phyloP scores from a whole-genome alignment of 2,797 vertebrate species.

The Esox lucius region DNA sequence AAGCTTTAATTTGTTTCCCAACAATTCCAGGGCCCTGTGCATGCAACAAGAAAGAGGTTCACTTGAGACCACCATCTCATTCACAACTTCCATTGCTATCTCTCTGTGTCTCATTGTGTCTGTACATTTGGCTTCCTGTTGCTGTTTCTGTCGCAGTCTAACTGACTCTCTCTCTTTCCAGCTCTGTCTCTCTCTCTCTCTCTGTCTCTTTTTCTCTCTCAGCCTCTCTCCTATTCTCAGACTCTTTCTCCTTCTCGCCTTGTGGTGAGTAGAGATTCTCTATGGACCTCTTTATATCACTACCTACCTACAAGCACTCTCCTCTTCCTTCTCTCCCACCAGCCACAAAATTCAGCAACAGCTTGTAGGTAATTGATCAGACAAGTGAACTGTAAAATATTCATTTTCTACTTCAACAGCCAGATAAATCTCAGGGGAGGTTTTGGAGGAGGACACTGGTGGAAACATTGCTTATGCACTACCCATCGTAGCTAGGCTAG shows the following conservation, averaged over 20 bases:
- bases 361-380: slow-evolving; percentile 99
- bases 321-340: slow-evolving; percentile 74
- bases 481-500: slow-evolving; percentile 72
- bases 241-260: slow-evolving; percentile 60
- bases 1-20: slow-evolving; percentile 84
- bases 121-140: too few relatives aligned
- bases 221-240: too few relatives aligned
- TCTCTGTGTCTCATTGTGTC: too few relatives aligned
- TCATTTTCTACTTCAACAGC: slow-evolving; percentile 99
- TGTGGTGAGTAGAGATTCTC: slow-evolving; percentile 51
- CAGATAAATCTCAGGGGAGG: slow-evolving; percentile 98
- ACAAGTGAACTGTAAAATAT: slow-evolving; percentile 99
- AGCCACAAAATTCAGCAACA: slow-evolving; percentile 95
- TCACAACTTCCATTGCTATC: slow-evolving; percentile 54
- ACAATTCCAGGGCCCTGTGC: slow-evolving; percentile 72
- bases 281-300: slow-evolving; percentile 54
- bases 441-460: slow-evolving; percentile 77
- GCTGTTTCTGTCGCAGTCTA: too few relatives aligned
- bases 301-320: slow-evolving; percentile 44
- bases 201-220: slow-evolving; percentile 49
- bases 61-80: slow-evolving; percentile 71
- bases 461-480: slow-evolving; percentile 98
- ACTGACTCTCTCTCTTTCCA: too few relatives aligned
- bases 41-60: slow-evolving; percentile 67
- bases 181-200: too few relatives aligned